Evolutionary conservation across 2,113 vertebrate species (phyloP), one percentile per base, ranked within the genome.

Genomic region (Sceloporus tristichus): DNA sequence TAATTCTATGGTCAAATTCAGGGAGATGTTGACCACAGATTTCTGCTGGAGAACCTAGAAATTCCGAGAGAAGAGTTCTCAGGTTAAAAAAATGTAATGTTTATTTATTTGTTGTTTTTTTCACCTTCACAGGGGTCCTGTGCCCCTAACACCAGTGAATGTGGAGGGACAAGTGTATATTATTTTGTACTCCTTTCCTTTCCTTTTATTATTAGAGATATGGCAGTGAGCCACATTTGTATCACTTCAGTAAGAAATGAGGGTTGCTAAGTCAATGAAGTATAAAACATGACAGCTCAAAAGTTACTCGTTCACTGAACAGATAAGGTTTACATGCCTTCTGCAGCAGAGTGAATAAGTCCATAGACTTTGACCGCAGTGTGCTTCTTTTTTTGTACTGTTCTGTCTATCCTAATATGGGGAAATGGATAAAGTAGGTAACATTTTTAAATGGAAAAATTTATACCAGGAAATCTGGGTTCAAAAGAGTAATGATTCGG

Each of bases 201-300:
- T 90, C 79, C 59, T 29, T 88, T 77, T 48, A 2, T 71, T 0
- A 0, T 10, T 9, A 38, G 87, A 83, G 42, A 0, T 0, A 4
- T 84, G 89, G 91, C 90, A 85, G 87, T 91, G 93, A 91, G 88
- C 87, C 89, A 89, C 91, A 92, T 89, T 77, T 16, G 78, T 83
- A 81, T 91, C 91, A 76, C 3, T 1, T 71, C 85, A 62, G 27
- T 83, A 91, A 90, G 40, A 86, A 91, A 91, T 94, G 92, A 93
- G 70, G 73, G n/a, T 89, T 34, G 0, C 82, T 82, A 84, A 93
- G 93, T 92, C 85, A 92, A 38, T 62, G 0, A 91, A 48, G 75
- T 94, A 85, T 95, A 93, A 91, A 94, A 92, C 89, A 87, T 89
- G 93, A 91, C 91, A 83, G n/a, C 89, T 85, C 89, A 94, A n/a